Conservation (phyloP, 2,797 vertebrate genomes). For the Hypotaenidia philippensis region DNA sequence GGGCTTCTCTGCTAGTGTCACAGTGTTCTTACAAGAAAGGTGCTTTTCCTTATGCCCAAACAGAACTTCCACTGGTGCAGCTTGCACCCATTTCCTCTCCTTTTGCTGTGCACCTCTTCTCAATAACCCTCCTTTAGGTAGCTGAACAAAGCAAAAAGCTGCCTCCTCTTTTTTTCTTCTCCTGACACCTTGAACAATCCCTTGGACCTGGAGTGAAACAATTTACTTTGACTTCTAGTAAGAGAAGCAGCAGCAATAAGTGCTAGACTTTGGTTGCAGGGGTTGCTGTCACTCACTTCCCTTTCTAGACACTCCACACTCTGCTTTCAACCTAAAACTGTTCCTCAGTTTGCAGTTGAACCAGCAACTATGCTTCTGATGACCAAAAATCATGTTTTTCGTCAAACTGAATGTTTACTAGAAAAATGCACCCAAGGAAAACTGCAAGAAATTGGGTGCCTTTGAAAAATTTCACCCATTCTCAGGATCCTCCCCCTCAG, state of each 20-base stretch:
- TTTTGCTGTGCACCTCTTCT: background rate
- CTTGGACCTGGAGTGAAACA: background rate
- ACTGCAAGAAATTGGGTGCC: slow-evolving; percentile 4
- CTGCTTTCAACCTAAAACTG: background rate
- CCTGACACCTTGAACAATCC: background rate
- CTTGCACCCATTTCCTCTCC: background rate
- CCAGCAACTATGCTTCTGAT: background rate
- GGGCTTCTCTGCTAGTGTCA: background rate
- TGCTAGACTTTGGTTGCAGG: background rate
- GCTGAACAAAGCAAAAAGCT: background rate
- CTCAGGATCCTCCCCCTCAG: slow-evolving; percentile 27
- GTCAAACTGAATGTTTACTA: background rate
- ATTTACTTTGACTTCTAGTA: background rate
- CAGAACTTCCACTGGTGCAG: background rate
- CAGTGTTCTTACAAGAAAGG: background rate
- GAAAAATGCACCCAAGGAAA: slow-evolving; percentile 9
- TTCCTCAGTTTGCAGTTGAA: background rate
- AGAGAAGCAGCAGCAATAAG: background rate
- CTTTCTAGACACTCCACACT: background rate
- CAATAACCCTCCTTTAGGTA: background rate
- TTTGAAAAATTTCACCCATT: slow-evolving; percentile 55
- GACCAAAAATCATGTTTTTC: slow-evolving; percentile 1
- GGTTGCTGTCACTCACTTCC: background rate
- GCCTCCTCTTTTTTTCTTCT: background rate
- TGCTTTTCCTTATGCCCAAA: background rate